Evolutionary conservation across 2,113 vertebrate species (phyloP).

Genomic region (Cervus canadensis): DNA sequence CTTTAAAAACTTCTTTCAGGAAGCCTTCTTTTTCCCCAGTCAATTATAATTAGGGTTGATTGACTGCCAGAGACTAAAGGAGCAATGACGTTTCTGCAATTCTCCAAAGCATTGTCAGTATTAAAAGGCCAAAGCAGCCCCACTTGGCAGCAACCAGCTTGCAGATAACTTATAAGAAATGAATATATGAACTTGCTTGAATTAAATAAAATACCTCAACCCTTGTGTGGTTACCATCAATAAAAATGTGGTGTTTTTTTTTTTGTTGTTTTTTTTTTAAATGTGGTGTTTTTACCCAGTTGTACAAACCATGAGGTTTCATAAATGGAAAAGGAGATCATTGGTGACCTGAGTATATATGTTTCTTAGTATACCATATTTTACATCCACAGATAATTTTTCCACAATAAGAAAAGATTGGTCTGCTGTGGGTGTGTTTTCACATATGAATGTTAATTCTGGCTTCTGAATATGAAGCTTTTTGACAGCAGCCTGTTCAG

Average conservation of each 20-base stretch:
- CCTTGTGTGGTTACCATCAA: neutral
- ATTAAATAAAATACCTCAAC: neutral
- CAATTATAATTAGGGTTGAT: conserved; percentile 72
- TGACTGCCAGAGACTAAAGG: conserved; percentile 45
- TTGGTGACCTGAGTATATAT: neutral
- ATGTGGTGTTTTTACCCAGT: neutral
- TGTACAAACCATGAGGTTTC: neutral
- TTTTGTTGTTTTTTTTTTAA: neutral
- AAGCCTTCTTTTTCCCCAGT: conserved; percentile 1
- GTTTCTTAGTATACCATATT: neutral
- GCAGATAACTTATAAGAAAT: neutral
- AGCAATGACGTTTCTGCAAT: conserved; percentile 40
- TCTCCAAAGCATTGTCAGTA: neutral
- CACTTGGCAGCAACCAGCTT: neutral
- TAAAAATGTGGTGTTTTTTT: neutral
- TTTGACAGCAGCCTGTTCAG: neutral
- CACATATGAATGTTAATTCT: neutral
- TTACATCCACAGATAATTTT: neutral
- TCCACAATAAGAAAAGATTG: neutral
- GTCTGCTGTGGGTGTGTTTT: neutral
- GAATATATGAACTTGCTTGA: neutral
- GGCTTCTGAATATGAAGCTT: neutral
- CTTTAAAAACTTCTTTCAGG: conserved; percentile 49
- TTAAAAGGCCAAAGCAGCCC: neutral
- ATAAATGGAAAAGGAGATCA: neutral